These are phyloP conservation scores for Hippoglossus hippoglossus DNA, from an alignment of 2,797 vertebrate species.

Conservation along the genomic window DNA sequence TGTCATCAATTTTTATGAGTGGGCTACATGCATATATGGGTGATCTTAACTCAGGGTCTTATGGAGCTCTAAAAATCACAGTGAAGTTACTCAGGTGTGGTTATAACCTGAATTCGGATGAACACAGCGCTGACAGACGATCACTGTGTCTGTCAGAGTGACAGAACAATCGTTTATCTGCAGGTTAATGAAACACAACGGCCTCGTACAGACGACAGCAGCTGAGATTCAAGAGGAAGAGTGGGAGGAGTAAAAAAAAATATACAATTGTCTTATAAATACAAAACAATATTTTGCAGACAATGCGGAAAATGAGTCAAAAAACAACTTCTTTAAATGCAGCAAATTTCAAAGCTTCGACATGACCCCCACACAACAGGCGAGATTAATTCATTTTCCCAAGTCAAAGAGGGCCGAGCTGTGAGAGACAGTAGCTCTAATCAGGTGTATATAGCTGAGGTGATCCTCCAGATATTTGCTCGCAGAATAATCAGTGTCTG, in stretches of 20 bases:
- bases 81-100: constrained; percentile 10
- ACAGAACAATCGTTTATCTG: constrained; percentile 15
- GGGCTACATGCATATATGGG: constrained; percentile 23
- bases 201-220: constrained; percentile 81
- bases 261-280: too few relatives aligned
- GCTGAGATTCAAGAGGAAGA: constrained; percentile 83
- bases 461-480: constrained; percentile 65
- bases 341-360: constrained; percentile 14
- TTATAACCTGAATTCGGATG: constrained; percentile 17
- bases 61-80: constrained; percentile 16
- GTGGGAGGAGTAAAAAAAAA: constrained; percentile 70
- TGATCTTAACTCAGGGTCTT: constrained; percentile 9
- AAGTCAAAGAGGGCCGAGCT: constrained; percentile 60
- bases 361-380: constrained; percentile 28
- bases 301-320: neutral
- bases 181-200: constrained; percentile 41
- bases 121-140: constrained; percentile 22
- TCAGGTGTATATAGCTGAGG: constrained; percentile 59
- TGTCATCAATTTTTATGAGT: constrained; percentile 68
- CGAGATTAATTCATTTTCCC: constrained; percentile 32
- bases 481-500: constrained; percentile 77
- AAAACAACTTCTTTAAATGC: constrained; percentile 18
- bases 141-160: constrained; percentile 25
- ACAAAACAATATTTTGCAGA: neutral
- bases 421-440: constrained; percentile 55